Evolutionary conservation across 2,113 vertebrate species (phyloP), one percentile per base, ranked within the genome.

Genomic region (Microtus richardsoni): DNA sequence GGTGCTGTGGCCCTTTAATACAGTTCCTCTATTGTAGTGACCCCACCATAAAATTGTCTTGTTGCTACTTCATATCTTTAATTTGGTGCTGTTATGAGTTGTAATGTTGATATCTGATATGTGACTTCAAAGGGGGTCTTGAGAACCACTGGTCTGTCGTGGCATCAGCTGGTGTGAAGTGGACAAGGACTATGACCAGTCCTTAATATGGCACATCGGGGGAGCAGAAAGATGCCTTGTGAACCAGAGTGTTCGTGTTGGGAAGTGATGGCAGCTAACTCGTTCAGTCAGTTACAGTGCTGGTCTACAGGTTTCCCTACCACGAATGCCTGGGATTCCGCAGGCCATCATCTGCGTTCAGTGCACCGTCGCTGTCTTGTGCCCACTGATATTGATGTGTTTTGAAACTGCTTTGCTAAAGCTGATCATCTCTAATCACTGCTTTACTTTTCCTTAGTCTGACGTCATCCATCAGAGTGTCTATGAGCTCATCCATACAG

Each of bases 391-490:
- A 26, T 49, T 54, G n/a, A 44, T 73, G 77, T 70, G 33, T 58
- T 91, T 91, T 84, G 47, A 96, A 75, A 80, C 68, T 17, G 9
- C 84, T 96, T 96, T 94, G 19, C 39, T 88, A 70, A 88, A 2
- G n/a, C 17, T 36, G 22, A 10, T 49, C 64, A 88, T 9, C 19
- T 74, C 39, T 62, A 60, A n/a, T 78, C 16, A 28, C 3, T 49
- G 12, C 22, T 91, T 58, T 68, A 28, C 78, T 96, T 96, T 26
- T 44, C 30, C 6, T 0, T 73, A 99, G 99, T 99, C 99, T 58
- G 99, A 99, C 96, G 98, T 99, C 84, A 99, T 99, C 97, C 99
- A 99, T 94, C 99, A 99, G 98, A 99, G 99, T 66, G 99, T 99
- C 2, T 99, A 98, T 97, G 99, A 99, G 96, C 97, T 99, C 83